Evolutionary conservation across 1,140 invertebrate genomes (phyloP).

Genomic region (Eubasilissa regina): DNA sequence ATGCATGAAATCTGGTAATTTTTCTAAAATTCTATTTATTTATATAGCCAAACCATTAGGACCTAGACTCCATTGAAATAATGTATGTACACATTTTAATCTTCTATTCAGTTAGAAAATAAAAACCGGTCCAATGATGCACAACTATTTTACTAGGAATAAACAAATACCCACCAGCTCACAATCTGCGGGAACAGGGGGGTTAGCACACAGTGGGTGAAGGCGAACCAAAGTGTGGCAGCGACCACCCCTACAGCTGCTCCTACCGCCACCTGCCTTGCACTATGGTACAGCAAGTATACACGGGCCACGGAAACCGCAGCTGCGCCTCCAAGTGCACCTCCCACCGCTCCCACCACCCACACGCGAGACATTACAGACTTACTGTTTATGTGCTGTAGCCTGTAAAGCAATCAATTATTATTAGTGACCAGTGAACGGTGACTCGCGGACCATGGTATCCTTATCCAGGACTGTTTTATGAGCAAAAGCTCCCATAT

Average conservation of each 20-base stretch:
- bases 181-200: constrained; percentile 90
- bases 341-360: constrained; percentile 78
- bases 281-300: constrained; percentile 91
- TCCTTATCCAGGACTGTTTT: constrained; percentile 7
- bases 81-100: too few species aligned
- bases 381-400: constrained; percentile 87
- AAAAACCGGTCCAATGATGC: too few species aligned
- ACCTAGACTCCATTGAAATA: too few species aligned
- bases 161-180: constrained; percentile 78
- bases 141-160: too few species aligned
- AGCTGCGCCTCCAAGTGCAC: constrained; percentile 75
- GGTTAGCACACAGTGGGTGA: constrained; percentile 86
- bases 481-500: too few species aligned
- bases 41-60: too few species aligned
- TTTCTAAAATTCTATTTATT: too few species aligned
- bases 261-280: constrained; percentile 87
- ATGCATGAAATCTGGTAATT: too few species aligned
- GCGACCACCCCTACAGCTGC: constrained; percentile 79
- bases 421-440: too few species aligned
- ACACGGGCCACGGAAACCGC: constrained; percentile 82
- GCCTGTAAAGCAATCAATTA: constrained; percentile 71
- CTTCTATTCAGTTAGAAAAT: too few species aligned
- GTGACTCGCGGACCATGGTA: too few species aligned
- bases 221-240: constrained; percentile 83
- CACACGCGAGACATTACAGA: constrained; percentile 83